These are phyloP conservation scores for Yponomeuta evonymella DNA, from an alignment of 2,888 invertebrate species.

Conservation along the genomic window DNA sequence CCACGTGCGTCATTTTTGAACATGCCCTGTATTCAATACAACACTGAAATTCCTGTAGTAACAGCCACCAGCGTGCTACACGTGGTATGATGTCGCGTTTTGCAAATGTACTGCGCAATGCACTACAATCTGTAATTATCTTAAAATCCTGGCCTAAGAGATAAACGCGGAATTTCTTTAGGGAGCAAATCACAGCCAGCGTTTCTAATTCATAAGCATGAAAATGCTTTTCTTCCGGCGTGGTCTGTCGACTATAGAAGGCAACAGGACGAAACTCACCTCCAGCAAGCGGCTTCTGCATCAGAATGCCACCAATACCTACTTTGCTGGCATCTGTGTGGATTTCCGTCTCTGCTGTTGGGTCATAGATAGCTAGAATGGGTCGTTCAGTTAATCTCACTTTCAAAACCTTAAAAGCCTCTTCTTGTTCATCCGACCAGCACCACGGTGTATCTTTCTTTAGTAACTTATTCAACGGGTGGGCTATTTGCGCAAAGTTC, in stretches of 20 bases:
- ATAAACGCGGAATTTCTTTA: slow-evolving; percentile 25
- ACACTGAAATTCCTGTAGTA: slow-evolving; percentile 15
- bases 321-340: no score
- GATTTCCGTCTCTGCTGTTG: no score
- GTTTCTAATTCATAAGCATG: slow-evolving; percentile 8
- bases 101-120: slow-evolving; percentile 22
- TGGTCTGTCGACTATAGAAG: not conserved
- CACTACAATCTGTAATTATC: slow-evolving; percentile 25
- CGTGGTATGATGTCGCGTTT: slow-evolving; percentile 24
- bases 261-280: not conserved
- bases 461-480: slow-evolving; percentile 23
- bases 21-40: slow-evolving; percentile 15
- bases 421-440: slow-evolving; percentile 23
- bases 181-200: slow-evolving; percentile 18
- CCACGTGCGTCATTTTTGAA: slow-evolving; percentile 20
- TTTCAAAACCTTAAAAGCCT: slow-evolving; percentile 15
- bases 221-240: slow-evolving; percentile 9
- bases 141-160: slow-evolving; percentile 24
- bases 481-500: slow-evolving; percentile 24
- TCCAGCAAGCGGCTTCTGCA: no score
- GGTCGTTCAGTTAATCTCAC: no score
- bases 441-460: slow-evolving; percentile 21
- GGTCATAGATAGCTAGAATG: no score
- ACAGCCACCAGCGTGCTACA: slow-evolving; percentile 19
- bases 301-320: no score